Evolutionary conservation across 2,797 vertebrate species (phyloP), one percentile per base, ranked within the genome.

Genomic region (Podargus strigoides): DNA sequence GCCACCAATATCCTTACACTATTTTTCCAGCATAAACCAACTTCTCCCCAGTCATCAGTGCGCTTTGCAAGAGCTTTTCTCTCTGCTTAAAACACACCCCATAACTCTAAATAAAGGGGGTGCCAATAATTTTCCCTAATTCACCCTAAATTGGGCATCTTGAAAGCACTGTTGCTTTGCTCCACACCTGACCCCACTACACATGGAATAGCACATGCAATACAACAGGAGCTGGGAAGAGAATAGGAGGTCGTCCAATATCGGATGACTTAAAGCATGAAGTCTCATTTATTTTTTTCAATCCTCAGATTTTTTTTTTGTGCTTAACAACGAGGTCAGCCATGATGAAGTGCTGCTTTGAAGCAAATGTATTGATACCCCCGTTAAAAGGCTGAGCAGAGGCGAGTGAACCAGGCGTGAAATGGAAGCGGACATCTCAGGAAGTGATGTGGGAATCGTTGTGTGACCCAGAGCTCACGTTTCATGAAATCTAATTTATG

Each of bases 401-500:
- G 37, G 4, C 1, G 6, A 63, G 28, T 27, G 47, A 80, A 23
- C 66, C 39, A 0, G 60, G 89, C 41, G 0, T 67, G 37, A 92
- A 89, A 93, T 4, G 4, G 46, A 8, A 83, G 28, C 4, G 1
- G 90, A 69, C 75, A 81, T 58, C 42, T 58, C 3, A 1, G 86
- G 55, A 20, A 70, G 53, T 6, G 4, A 21, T 36, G 36, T 6
- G 9, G 39, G 8, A 22, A 1, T 3, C 1, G 17, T 30, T 2
- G 1, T 23, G 37, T 4, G 28, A 26, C 49, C 1, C 2, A 19
- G 26, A 14, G 39, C n/a, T 62, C 42, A 42, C 11, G 13, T 50
- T 27, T 47, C 50, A 4, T 1, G 1, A 17, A 5, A 44, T 15
- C 8, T 1, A 17, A 24, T 9, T 5, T 7, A 42, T 0, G 0